These are phyloP conservation scores for Torymus tubicola DNA, from an alignment of 2,888 invertebrate genomes.

Conservation along the genomic window DNA sequence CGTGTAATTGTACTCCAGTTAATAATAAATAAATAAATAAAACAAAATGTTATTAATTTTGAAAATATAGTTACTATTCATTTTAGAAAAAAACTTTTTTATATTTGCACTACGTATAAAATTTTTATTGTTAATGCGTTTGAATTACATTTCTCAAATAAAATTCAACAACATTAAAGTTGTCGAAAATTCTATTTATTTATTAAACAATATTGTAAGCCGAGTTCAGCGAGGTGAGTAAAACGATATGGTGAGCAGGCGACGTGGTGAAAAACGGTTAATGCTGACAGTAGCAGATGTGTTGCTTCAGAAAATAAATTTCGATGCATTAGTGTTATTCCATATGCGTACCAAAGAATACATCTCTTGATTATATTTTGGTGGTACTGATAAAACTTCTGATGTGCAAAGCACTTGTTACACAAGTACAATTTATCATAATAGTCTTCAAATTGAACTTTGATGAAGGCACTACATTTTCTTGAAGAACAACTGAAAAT, in stretches of 20 bases:
- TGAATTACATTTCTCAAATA: too few species aligned
- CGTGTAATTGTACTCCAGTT: too few species aligned
- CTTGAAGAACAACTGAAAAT: constrained; percentile 7
- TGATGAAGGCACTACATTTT: neutral
- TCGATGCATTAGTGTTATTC: neutral
- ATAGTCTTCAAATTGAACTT: neutral
- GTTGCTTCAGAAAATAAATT: constrained; percentile 13
- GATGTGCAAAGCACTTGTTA: neutral
- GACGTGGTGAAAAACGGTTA: constrained; percentile 33
- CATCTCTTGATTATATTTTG: constrained; percentile 36
- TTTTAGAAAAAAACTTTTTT: too few species aligned
- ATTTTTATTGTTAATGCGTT: too few species aligned
- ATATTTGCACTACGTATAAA: too few species aligned
- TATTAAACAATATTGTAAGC: constrained; percentile 32
- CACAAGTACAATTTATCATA: neutral
- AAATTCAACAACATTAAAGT: too few species aligned
- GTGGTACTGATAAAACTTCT: constrained; percentile 11
- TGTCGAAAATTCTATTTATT: neutral
- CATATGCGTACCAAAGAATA: constrained; percentile 33
- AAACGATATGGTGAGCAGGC: constrained; percentile 25
- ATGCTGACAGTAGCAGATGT: neutral
- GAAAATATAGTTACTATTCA: too few species aligned
- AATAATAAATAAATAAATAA: too few species aligned
- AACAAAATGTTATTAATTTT: too few species aligned
- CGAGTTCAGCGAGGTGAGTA: constrained; percentile 32